Percentiles rank a stretch among this genome's conserved stretches.
Evolutionary conservation across 2,797 vertebrate species (phyloP).

Genomic region (Vipera ursinii): DNA sequence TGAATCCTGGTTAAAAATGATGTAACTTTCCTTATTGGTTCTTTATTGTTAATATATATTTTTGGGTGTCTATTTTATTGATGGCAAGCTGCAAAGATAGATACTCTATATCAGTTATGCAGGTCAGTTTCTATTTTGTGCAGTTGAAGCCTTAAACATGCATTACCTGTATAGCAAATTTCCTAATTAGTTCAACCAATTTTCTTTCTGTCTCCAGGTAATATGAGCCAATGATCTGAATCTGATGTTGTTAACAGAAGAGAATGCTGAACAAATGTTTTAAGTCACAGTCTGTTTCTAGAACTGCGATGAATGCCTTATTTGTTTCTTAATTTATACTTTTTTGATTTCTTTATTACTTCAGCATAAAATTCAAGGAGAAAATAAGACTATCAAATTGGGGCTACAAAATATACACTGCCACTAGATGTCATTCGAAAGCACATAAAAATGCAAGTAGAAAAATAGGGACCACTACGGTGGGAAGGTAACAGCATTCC

Average conservation of each 20-base stretch:
- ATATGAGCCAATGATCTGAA: conserved; percentile 66
- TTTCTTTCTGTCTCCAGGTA: conserved; percentile 68
- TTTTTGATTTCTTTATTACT: conserved; percentile 40
- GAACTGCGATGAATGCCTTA: conserved; percentile 23
- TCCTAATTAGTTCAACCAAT: conserved; percentile 68
- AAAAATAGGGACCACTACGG: no score
- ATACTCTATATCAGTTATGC: background rate
- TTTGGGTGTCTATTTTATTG: conserved; percentile 22
- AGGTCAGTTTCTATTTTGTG: conserved; percentile 42
- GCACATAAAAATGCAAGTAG: no score
- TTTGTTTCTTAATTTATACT: conserved; percentile 48
- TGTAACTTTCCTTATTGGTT: conserved; percentile 27
- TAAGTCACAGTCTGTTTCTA: conserved; percentile 59
- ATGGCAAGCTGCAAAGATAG: conserved; percentile 10
- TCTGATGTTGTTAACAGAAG: conserved; percentile 63
- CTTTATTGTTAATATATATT: conserved; percentile 30
- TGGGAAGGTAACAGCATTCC: no score
- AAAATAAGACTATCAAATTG: background rate
- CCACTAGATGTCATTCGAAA: background rate
- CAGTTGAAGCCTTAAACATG: conserved; percentile 52
- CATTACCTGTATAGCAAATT: conserved; percentile 66
- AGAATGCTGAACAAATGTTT: conserved; percentile 63
- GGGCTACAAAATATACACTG: background rate
- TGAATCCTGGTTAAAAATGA: conserved; percentile 1
- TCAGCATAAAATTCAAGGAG: conserved; percentile 14